Evolutionary conservation across 2,797 vertebrate species (phyloP), one percentile per base, ranked within the genome.

Genomic region (Catostomus latipinnis): DNA sequence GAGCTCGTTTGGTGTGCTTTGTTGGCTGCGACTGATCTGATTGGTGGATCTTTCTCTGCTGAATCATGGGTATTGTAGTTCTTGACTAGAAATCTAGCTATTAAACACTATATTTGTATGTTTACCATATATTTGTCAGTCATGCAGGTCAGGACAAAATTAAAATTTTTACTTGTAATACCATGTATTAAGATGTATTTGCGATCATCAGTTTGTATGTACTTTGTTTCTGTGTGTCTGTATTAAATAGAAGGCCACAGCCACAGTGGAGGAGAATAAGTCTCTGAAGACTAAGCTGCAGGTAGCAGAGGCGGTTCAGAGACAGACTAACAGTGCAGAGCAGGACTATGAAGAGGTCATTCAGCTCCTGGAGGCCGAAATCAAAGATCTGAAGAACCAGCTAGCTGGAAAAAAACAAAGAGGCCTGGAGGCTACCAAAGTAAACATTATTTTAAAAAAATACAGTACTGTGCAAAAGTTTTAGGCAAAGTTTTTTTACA

Each of bases 261-360:
- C 92, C 57, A 95, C 94, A 1, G 91, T 95, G 48, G 95, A 95
- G 0, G 96, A 96, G 89, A 96, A 96, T 87, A 76, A 87, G 45
- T 91, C 74, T 0, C 91, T 97, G 84, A 96, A 95, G 85, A 94
- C 81, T 72, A 95, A 93, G 6, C 92, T 97, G 82, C 94, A 97
- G 86, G 90, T 86, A 8, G 94, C 92, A 0, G 94, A 93, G 67
- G 89, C 80, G 0, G 93, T 88, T 14, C 94, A 92, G 90, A 88
- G 88, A 53, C 93, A 92, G 74, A 86, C 90, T 0, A 93, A 92
- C 90, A 93, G 94, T 0, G 96, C 95, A 0, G 96, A 97, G 87
- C 96, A 96, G 89, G 96, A 97, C 92, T 97, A 97, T 0, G 96
- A 97, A 88, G 96, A 96, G 85, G 96, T 96, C 58, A 96, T 97